A percentile compares a stretch with the other conserved stretches of the same genome.
phyloP scores from a whole-genome alignment of 2,113 vertebrate genomes.

The Odobenus rosmarus region DNA sequence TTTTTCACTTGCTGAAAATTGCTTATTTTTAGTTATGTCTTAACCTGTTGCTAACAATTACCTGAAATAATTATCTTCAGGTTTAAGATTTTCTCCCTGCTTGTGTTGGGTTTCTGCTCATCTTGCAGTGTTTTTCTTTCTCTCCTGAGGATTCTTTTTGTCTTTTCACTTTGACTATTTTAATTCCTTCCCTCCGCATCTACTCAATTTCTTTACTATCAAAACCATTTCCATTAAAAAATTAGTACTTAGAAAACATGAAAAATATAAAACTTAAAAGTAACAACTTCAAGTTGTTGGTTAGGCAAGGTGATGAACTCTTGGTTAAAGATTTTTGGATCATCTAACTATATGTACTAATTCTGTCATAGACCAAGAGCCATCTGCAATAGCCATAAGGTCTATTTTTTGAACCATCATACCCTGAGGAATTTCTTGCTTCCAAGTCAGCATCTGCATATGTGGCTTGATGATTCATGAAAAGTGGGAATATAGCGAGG shows the following conservation, averaged over 20 bases:
- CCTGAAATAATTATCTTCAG: neutral
- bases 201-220: neutral
- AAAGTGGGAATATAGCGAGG: neutral
- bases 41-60: neutral
- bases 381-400: neutral
- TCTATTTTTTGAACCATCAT: neutral
- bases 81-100: neutral
- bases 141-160: neutral
- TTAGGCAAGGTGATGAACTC: neutral
- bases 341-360: neutral
- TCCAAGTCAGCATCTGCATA: neutral
- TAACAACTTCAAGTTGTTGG: neutral
- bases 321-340: neutral
- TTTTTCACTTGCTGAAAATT: neutral
- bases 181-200: neutral
- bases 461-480: neutral
- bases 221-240: neutral
- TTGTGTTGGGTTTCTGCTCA: neutral
- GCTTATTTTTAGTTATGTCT: neutral
- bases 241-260: neutral
- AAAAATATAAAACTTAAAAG: neutral
- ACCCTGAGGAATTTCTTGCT: neutral
- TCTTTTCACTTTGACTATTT: neutral
- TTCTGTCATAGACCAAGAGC: neutral
- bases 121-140: neutral